Evolutionary conservation across 2,113 vertebrate genomes (phyloP).

Genomic region (Microcebus griseorufus): DNA sequence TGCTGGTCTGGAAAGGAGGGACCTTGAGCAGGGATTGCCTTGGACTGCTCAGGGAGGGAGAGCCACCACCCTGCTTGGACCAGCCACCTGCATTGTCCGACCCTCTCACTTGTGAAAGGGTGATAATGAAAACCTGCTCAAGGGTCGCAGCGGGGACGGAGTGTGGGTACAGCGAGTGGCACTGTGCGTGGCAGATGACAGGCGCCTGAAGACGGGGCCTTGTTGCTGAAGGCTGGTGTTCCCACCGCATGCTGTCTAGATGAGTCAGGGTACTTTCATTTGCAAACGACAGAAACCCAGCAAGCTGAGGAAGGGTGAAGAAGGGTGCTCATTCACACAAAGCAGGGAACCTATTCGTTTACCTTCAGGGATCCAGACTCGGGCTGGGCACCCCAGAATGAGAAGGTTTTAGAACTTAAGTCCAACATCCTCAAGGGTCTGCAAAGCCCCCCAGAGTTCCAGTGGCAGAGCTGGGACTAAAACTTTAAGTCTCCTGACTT

Average conservation of each 20-base stretch:
- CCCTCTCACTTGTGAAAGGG: neutral
- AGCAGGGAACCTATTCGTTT: neutral
- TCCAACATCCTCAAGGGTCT: neutral
- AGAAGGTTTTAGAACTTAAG: neutral
- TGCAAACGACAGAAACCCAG: slow-evolving; percentile 32
- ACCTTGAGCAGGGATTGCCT: neutral
- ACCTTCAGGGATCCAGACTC: neutral
- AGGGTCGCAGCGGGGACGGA: neutral
- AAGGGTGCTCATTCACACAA: neutral
- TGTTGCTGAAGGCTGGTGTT: neutral
- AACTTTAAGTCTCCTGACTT: neutral
- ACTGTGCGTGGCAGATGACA: rapidly evolving
- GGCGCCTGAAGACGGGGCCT: neutral
- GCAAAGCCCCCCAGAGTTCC: neutral
- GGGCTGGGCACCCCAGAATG: neutral
- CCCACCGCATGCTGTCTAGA: slow-evolving; percentile 69
- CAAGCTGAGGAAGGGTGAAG: neutral
- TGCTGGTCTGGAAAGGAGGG: neutral
- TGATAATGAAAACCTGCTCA: neutral
- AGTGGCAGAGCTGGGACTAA: neutral
- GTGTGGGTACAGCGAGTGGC: rapidly evolving
- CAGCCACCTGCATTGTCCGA: neutral
- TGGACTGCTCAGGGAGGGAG: neutral
- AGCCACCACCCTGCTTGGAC: neutral
- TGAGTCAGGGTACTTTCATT: slow-evolving; percentile 72